Percentiles rank a stretch among this genome's conserved stretches.
Conservation (phyloP, 2,113 vertebrate species). For the Gadus macrocephalus region DNA sequence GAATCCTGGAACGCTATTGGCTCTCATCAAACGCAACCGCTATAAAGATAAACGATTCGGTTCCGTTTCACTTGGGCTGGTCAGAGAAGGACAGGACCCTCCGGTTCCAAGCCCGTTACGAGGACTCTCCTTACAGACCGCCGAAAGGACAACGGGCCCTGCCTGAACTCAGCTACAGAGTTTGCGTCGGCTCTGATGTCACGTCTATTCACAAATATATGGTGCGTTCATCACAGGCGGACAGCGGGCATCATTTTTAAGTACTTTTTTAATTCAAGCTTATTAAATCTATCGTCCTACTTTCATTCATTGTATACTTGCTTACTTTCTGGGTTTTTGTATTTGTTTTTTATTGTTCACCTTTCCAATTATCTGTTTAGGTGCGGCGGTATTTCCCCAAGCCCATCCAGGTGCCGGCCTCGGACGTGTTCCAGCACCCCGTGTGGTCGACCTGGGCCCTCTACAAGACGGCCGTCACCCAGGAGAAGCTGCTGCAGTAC, state of each 20-base stretch:
- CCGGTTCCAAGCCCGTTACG: constrained; percentile 85
- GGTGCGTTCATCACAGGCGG: constrained; percentile 51
- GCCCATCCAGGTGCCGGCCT: constrained; percentile 79
- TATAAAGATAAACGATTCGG: constrained; percentile 92
- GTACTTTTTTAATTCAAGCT: neutral
- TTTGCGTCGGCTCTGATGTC: constrained; percentile 84
- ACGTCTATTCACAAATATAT: constrained; percentile 93
- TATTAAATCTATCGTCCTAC: too few species aligned
- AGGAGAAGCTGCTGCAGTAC: constrained; percentile 76
- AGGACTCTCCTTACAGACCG: constrained; percentile 82
- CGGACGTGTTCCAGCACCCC: constrained; percentile 78
- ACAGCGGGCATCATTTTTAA: neutral
- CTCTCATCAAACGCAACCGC: constrained; percentile 88
- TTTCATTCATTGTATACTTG: too few species aligned
- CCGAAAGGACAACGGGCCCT: constrained; percentile 63
- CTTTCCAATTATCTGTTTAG: constrained; percentile 22
- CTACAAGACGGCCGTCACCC: constrained; percentile 75
- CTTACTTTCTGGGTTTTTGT: too few species aligned
- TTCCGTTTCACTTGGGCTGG: constrained; percentile 95
- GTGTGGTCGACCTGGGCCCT: constrained; percentile 88
- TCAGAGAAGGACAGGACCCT: constrained; percentile 78
- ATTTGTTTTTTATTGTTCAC: too few species aligned
- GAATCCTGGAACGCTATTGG: constrained; percentile 95
- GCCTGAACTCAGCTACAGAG: constrained; percentile 87
- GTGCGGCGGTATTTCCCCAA: constrained; percentile 87